Evolutionary conservation across 2,888 invertebrate species (phyloP).

Genomic region (Callyntrura guangdongensis): DNA sequence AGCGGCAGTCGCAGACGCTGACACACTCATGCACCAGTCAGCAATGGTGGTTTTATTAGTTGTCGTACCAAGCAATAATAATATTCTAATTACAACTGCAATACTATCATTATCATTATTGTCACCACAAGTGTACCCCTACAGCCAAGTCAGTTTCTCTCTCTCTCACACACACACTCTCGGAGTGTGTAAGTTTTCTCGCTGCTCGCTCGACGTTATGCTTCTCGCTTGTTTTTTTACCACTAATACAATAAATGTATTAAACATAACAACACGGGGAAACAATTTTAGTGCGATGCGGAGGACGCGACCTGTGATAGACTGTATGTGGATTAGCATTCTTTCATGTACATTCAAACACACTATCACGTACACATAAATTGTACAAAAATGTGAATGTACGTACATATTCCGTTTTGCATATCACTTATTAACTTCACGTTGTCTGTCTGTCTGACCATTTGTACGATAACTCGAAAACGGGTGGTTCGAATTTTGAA

Average conservation of each 20-base stretch:
- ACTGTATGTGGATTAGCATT: conserved; percentile 51
- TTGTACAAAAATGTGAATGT: conserved; percentile 41
- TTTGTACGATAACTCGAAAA: too few species aligned
- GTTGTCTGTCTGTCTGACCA: too few species aligned
- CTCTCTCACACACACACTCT: background rate
- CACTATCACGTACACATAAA: conserved; percentile 34
- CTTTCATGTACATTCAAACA: conserved; percentile 49
- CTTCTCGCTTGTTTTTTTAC: background rate
- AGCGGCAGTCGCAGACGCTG: conserved; percentile 22
- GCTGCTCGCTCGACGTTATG: background rate
- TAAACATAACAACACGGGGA: conserved; percentile 33
- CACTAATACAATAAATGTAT: conserved; percentile 19
- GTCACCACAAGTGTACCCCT: conserved; percentile 63
- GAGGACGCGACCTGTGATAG: conserved; percentile 35
- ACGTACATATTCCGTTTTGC: background rate
- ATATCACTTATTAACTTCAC: too few species aligned
- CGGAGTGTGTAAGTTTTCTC: too few species aligned
- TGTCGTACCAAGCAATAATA: conserved; percentile 57
- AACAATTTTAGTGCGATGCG: conserved; percentile 37
- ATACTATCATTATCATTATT: conserved; percentile 69
- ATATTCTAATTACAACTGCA: conserved; percentile 76
- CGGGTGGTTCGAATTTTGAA: too few species aligned
- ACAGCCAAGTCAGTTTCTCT: conserved; percentile 3
- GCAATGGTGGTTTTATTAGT: conserved; percentile 36
- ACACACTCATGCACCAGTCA: conserved; percentile 36